Evolutionary conservation across 2,113 vertebrate species (phyloP), one percentile per base, ranked within the genome.

Genomic region (Calidris pugnax): DNA sequence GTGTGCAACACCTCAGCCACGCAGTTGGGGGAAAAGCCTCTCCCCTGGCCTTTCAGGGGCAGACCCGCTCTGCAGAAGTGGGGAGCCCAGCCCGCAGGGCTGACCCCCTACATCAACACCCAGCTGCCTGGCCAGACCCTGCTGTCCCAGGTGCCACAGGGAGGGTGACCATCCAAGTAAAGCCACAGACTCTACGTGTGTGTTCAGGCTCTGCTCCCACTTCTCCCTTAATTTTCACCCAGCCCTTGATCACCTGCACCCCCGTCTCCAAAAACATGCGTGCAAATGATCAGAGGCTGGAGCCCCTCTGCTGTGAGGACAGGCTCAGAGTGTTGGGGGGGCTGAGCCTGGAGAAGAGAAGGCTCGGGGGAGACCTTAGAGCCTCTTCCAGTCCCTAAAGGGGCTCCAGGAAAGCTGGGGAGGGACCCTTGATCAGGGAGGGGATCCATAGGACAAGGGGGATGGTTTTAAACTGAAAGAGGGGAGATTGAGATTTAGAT

Each of bases 241-340:
- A 37, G 33, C 21, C 62, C 35, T 68, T 6, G 48, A 50, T 66
- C 32, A 9, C 7, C 23, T 3, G 2, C 2, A 7, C 16, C 43
- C 63, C 43, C 3, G 8, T 28, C 30, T 84, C 59, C 33, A 35
- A 24, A 62, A 64, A 62, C 15, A 10, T 0, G 1, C 7, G 1
- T 14, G 11, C 39, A 21, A 41, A 30, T 7, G 62, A 13, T 41
- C 39, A 41, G 37, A 13, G 19, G 37, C 62, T 64, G 37, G 37
- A 64, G 37, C 37, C 12, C 37, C 37, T 41, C 62, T 64, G 9
- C 37, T 30, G 27, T 4, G 37, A 17, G 62, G 37, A 28, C 37
- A 41, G 37, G 62, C 37, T 13, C 26, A 14, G n/a, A 16, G n/a
- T 16, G 57, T 10, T 15, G 57, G 14, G 60, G 37, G 11, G 4